These are phyloP conservation scores for Piscicola geometra DNA, from an alignment of 2,888 invertebrate species.

Conservation along the genomic window DNA sequence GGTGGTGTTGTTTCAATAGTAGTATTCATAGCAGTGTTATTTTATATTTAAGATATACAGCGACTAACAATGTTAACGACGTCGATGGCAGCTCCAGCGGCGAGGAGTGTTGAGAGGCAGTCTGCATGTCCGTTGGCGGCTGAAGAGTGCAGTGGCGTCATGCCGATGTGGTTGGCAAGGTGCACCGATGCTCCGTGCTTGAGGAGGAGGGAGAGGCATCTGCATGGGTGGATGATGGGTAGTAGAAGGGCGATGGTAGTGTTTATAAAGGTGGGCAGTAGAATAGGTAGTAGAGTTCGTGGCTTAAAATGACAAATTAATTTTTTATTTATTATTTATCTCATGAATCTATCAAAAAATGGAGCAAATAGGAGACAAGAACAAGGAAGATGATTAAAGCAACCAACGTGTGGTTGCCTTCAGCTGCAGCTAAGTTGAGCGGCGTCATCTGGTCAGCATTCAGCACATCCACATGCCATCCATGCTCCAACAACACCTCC, in stretches of 20 bases:
- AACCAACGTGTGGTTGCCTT: constrained; percentile 47
- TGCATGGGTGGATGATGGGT: constrained; percentile 36
- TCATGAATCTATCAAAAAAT: background rate
- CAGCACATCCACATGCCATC: constrained; percentile 46
- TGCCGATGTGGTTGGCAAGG: constrained; percentile 45
- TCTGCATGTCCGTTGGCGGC: constrained; percentile 48
- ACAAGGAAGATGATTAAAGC: constrained; percentile 6
- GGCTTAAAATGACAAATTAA: background rate
- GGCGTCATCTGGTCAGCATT: constrained; percentile 49
- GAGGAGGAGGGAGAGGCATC: constrained; percentile 48
- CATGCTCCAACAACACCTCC: constrained; percentile 48
- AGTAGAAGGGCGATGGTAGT: background rate
- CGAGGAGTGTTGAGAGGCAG: constrained; percentile 47
- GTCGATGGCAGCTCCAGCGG: constrained; percentile 48
- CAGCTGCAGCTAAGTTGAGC: constrained; percentile 49
- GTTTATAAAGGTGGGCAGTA: background rate
- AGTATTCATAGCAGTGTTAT: background rate
- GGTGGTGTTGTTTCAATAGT: background rate
- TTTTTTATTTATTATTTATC: background rate
- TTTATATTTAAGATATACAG: background rate
- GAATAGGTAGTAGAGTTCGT: constrained; percentile 4
- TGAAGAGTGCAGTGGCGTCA: constrained; percentile 50
- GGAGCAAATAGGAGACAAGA: too few relatives aligned
- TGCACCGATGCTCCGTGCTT: constrained; percentile 47
- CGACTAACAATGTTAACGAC: constrained; percentile 45